Conservation (phyloP, 2,113 vertebrate genomes). For the Nibea albiflora region DNA sequence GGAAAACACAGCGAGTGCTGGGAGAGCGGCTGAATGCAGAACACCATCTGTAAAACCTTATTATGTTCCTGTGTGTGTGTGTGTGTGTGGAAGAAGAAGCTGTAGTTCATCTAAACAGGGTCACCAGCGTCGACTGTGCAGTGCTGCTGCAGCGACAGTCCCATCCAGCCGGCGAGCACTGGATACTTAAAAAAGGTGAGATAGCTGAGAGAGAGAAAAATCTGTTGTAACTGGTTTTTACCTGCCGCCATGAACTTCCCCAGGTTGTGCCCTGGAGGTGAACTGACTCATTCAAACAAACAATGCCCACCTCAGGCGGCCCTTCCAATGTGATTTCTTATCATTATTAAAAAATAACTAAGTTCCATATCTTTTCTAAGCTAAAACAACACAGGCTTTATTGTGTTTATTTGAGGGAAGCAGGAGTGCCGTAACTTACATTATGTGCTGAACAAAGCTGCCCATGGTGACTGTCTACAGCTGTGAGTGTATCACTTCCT, state of each 20-base stretch:
- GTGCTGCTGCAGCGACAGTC: neutral
- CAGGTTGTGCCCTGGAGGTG: neutral
- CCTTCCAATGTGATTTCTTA: neutral
- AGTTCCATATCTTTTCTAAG: neutral
- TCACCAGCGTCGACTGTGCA: conserved; percentile 4
- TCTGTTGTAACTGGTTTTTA: neutral
- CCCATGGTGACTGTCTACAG: neutral
- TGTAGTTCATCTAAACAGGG: conserved; percentile 33
- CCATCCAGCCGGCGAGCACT: neutral
- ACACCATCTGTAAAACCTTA: conserved; percentile 35
- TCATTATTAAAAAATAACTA: neutral
- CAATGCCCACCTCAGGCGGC: neutral
- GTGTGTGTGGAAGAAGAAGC: conserved; percentile 45
- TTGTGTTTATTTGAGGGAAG: neutral
- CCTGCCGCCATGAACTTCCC: neutral
- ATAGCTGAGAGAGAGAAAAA: neutral
- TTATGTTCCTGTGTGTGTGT: neutral
- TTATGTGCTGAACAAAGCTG: neutral
- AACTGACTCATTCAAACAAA: conserved; percentile 5
- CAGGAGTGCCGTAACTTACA: neutral
- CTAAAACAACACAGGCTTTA: neutral
- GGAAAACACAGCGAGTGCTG: conserved; percentile 22
- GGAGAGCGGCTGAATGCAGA: conserved; percentile 50
- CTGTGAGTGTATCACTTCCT: conserved; percentile 9
- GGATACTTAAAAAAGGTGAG: neutral